A percentile compares a stretch with the other conserved stretches of the same genome.
Conservation (phyloP, 2,113 vertebrate genomes). For the Pomatorhinus ruficollis region DNA sequence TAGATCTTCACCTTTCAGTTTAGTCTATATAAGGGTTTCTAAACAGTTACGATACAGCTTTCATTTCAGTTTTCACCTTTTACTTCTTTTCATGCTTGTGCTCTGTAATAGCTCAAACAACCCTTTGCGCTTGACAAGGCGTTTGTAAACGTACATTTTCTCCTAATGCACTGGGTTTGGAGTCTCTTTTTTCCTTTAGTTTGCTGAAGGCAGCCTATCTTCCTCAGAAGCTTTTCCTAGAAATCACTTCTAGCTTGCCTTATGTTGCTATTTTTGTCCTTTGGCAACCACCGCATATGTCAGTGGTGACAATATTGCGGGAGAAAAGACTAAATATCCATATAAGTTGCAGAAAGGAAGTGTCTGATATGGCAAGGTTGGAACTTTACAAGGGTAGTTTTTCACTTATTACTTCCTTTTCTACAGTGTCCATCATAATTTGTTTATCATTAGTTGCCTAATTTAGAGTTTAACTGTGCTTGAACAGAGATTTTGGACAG, state of each 20-base stretch:
- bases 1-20: not conserved
- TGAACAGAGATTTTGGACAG: not conserved
- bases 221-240: not conserved
- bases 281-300: not conserved
- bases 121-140: not conserved
- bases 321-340: not conserved
- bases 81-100: not conserved
- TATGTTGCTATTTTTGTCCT: not conserved
- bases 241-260: not conserved
- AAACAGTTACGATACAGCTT: not conserved
- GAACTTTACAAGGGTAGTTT: not conserved
- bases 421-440: not conserved
- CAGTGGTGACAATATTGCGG: not conserved
- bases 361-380: not conserved
- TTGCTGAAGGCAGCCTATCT: not conserved
- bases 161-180: not conserved
- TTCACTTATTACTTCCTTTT: not conserved
- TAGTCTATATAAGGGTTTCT: not conserved
- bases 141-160: not conserved
- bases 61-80: not conserved
- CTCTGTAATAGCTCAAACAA: not conserved
- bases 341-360: not conserved
- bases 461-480: slow-evolving; percentile 19
- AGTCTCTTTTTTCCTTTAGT: not conserved
- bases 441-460: not conserved